Evolutionary conservation across 2,797 vertebrate species (phyloP).

Genomic region (Enteromius viviparus): DNA sequence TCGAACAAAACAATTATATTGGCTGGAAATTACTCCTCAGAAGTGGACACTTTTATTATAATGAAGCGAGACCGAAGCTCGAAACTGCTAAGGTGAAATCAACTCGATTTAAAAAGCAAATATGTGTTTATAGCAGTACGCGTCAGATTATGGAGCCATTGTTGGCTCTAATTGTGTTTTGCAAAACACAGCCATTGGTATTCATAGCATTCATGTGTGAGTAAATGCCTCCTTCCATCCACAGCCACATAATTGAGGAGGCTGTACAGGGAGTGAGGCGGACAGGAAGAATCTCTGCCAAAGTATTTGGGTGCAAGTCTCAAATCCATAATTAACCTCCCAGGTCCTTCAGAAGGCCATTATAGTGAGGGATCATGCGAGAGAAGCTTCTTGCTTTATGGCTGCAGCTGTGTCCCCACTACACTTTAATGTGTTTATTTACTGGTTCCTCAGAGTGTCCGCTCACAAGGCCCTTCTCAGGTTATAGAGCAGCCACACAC

Average conservation of each 20-base stretch:
- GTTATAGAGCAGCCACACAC: constrained; percentile 60
- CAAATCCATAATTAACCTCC: constrained; percentile 79
- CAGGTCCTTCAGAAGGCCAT: constrained; percentile 70
- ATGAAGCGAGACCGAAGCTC: constrained; percentile 39
- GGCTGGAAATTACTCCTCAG: constrained; percentile 62
- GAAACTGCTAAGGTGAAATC: constrained; percentile 59
- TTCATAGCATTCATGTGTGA: constrained; percentile 76
- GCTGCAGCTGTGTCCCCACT: constrained; percentile 71
- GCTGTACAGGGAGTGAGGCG: constrained; percentile 59
- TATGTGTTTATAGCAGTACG: constrained; percentile 67
- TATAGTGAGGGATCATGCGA: constrained; percentile 63
- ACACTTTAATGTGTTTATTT: constrained; percentile 76
- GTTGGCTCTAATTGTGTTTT: constrained; percentile 75
- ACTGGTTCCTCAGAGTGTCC: constrained; percentile 68
- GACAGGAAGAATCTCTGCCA: constrained; percentile 65
- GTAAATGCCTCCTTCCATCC: constrained; percentile 72
- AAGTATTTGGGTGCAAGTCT: constrained; percentile 72
- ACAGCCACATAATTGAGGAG: constrained; percentile 73
- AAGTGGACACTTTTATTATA: constrained; percentile 63
- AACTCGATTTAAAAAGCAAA: constrained; percentile 73
- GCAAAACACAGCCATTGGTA: constrained; percentile 75
- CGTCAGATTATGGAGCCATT: constrained; percentile 69
- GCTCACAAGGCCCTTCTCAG: constrained; percentile 58
- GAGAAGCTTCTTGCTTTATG: constrained; percentile 64
- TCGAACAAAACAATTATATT: constrained; percentile 68